These are phyloP conservation scores for Pristis pectinata DNA, from an alignment of 2,797 vertebrate species.

Conservation along the genomic window DNA sequence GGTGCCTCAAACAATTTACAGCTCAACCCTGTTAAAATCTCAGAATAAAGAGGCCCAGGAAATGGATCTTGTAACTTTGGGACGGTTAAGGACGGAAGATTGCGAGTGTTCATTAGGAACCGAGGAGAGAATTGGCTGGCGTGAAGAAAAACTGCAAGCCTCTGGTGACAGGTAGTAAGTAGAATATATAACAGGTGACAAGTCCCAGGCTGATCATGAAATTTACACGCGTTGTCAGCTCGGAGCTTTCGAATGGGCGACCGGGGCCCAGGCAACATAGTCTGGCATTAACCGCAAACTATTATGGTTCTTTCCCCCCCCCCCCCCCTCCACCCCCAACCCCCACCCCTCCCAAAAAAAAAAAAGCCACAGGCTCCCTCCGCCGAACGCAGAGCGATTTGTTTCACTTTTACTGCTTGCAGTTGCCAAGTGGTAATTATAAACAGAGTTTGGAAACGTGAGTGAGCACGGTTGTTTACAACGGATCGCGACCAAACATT, in stretches of 20 bases:
- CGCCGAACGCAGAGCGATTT: slow-evolving; percentile 13
- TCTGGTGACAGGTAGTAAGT: slow-evolving; percentile 43
- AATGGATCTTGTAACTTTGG: not conserved
- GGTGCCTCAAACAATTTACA: not conserved
- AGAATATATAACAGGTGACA: slow-evolving; percentile 57
- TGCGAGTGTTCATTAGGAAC: slow-evolving; percentile 43
- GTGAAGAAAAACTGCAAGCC: slow-evolving; percentile 43
- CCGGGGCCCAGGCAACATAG: slow-evolving; percentile 36
- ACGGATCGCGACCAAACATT: slow-evolving; percentile 8
- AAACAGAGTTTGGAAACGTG: slow-evolving; percentile 31
- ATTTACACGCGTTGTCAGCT: slow-evolving; percentile 51
- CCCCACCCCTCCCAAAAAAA: not conserved
- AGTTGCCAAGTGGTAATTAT: slow-evolving; percentile 33
- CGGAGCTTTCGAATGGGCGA: slow-evolving; percentile 43
- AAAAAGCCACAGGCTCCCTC: not conserved
- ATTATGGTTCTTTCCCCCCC: not conserved
- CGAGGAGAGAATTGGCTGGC: slow-evolving; percentile 42
- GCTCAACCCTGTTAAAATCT: not conserved
- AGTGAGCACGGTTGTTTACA: slow-evolving; percentile 21
- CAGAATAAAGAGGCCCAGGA: not conserved
- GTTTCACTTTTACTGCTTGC: slow-evolving; percentile 17
- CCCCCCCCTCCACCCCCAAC: not conserved
- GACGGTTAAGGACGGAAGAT: slow-evolving; percentile 39
- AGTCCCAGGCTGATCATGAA: slow-evolving; percentile 50
- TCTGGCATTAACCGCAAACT: slow-evolving; percentile 37